Conservation (phyloP, 2,888 invertebrate species). For the Cryptosula pallasiana region DNA sequence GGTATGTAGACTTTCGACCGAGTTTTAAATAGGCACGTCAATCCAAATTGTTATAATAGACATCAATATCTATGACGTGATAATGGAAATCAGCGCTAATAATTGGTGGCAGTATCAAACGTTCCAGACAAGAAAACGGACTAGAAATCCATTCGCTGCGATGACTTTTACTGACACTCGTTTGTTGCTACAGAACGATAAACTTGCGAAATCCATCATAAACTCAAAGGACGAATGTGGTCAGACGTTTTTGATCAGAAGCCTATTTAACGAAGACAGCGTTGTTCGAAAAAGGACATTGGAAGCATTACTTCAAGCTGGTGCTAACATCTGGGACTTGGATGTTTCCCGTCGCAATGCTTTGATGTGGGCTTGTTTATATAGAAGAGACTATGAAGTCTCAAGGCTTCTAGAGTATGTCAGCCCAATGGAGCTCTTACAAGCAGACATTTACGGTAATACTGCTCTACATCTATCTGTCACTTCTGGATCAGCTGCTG, state of each 20-base stretch:
- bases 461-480: constrained; percentile 34
- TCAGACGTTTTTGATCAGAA: constrained; percentile 34
- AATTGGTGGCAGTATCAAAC: too few species aligned
- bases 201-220: not conserved
- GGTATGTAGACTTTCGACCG: too few species aligned
- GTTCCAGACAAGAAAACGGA: too few species aligned
- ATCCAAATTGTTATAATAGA: too few species aligned
- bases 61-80: too few species aligned
- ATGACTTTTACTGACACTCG: not conserved
- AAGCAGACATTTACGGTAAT: constrained; percentile 34
- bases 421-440: not conserved
- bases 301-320: constrained; percentile 31
- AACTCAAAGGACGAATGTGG: constrained; percentile 32
- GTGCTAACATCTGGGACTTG: constrained; percentile 30
- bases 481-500: constrained; percentile 34
- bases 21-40: too few species aligned
- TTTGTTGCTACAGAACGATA: not conserved
- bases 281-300: constrained; percentile 31
- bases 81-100: too few species aligned
- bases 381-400: constrained; percentile 32
- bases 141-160: too few species aligned
- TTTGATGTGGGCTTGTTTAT: constrained; percentile 34
- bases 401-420: constrained; percentile 29
- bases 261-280: constrained; percentile 32
- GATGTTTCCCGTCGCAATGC: constrained; percentile 35